Evolutionary conservation across 1,140 invertebrate species (phyloP), one percentile per base, ranked within the genome.

Genomic region (Linepithema humile): DNA sequence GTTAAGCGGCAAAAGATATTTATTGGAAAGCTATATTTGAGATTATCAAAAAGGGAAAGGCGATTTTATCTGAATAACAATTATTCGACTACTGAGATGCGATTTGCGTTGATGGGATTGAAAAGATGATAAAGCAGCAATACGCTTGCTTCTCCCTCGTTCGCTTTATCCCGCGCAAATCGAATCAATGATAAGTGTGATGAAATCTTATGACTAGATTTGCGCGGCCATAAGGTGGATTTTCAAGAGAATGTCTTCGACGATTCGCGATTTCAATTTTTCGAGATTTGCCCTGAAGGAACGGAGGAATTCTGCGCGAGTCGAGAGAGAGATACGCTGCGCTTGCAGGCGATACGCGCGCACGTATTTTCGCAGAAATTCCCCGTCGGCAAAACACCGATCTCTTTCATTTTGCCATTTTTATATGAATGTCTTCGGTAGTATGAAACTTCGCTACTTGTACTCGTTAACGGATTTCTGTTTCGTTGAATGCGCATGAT

Each of bases 361-460:
- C 40, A 9, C 73, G 73, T 50, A 77, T 64, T 77, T 77, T 65
- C 26, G 59, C 45, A 45, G 59, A 50, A 77, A 65, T 65, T 77
- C 59, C 72, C 59, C 60, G 59, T 53, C 29, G 59, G 59, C 59
- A 40, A 77, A 77, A 77, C 40, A 64, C 55, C 73, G 59, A 64
- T 77, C 59, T 77, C 43, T 65, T 77, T 77, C 59, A 77, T 77
- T 77, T 77, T 77, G 20, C 59, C 43, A 77, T 77, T 77, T 73
- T 64, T 77, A 40, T 43, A 77, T 77, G 43, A 10, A 77, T 10
- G 15, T 65, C 32, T 20, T 65, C 74, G 59, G 59, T 65, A 15
- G 57, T 26, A 50, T 32, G 38, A 6, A 75, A 75, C 72, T 45
- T 45, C 29, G 45, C 40, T 38, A 43, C 72, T 74, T 17, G 45